Percentiles rank a stretch among this genome's conserved stretches.
Conservation (phyloP, 2,113 vertebrate genomes). For the Thermophis baileyi region DNA sequence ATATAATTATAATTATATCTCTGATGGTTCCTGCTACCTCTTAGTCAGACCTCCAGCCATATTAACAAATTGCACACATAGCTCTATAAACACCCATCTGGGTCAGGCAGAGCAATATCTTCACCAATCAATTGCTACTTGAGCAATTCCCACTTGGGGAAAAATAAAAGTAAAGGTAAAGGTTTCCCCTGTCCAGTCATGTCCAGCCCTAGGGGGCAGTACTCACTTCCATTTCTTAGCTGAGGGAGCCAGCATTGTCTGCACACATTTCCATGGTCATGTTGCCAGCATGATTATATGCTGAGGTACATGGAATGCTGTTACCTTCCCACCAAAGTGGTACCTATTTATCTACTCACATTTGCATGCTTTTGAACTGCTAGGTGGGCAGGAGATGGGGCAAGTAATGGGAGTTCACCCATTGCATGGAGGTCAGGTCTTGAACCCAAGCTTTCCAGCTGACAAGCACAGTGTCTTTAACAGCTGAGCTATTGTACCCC, state of each 20-base stretch:
- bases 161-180: background rate
- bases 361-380: background rate
- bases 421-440: background rate
- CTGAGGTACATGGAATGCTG: background rate
- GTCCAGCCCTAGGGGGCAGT: background rate
- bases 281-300: too few relatives aligned
- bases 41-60: background rate
- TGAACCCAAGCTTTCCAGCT: background rate
- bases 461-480: background rate
- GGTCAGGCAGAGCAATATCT: background rate
- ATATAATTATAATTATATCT: background rate
- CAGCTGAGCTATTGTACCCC: background rate
- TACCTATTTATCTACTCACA: background rate
- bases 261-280: too few relatives aligned
- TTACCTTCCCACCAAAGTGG: background rate
- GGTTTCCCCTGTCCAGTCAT: background rate
- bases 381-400: background rate
- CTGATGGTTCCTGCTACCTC: too few relatives aligned
- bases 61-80: background rate
- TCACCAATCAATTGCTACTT: background rate
- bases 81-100: background rate
- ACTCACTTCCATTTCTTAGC: background rate
- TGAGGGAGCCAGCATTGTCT: background rate
- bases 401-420: background rate
- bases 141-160: background rate